Base-by-base conservation (phyloP, 1,140 invertebrate species). In the Tetragnatha versicolor region DNA sequence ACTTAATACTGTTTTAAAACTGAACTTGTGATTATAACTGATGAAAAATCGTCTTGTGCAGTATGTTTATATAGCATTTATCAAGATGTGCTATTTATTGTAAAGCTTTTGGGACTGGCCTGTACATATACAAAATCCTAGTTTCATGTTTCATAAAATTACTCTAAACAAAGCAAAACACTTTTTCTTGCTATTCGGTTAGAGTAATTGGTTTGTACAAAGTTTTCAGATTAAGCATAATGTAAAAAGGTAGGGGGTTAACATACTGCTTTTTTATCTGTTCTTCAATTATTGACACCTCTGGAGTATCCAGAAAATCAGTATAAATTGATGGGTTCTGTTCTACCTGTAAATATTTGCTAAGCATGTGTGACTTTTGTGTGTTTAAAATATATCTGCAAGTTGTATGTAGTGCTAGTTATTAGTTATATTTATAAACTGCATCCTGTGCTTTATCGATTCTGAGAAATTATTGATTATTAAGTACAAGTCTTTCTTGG, bases 51-150 rank as follows among this genome's bases (percentile, higher is more conserved):
- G 3, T 12, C 29, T 42, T 60, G 49, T 60, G 55, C 51, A 73
- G 33, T 29, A 35, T 53, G 39, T 66, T 53, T 69, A 53, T 51
- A 58, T 25, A 73, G 42, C 60, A 77, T 77, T 65, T 77, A 77
- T 53, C 53, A 49, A 35, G 37, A 47, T 42, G 53, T 58, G 20
- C 45, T 60, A 45, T 73, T 60, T 73, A 73, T 53, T 77, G 45
- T 77, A 66, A 31, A 77, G 29, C 39, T 75, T 31, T 75, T 39
- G 12, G 35, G 42, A 22, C 42, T 75, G 55, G 49, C 22, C 17
- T 75, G 72, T 75, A 63, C n/a, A 75, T 75, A 61, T n/a, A 35
- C 6, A n/a, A 27, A 42, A 61, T 14, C 6, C 29, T 58, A 27
- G 10, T 55, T 55, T 55, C 10, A 22, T 65, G 14, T 42, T 42